Conservation (phyloP, 2,797 vertebrate species). For the Threskiornis aethiopicus region DNA sequence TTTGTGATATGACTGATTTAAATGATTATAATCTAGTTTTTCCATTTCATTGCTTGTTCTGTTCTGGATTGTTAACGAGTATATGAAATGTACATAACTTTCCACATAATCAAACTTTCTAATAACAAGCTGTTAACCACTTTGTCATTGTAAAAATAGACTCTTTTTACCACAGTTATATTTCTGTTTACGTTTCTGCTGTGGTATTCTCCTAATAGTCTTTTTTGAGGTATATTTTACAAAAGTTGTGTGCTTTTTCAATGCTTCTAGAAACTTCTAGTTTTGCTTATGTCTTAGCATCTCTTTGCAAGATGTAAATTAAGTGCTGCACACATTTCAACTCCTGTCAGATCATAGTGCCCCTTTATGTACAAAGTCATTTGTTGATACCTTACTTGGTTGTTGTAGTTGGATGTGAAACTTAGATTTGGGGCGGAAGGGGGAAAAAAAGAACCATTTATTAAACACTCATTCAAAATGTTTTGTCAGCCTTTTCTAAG, state of each 20-base stretch:
- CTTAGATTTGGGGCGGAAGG: neutral
- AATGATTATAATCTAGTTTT: neutral
- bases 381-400: neutral
- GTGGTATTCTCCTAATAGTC: neutral
- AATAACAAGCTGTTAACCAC: neutral
- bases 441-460: neutral
- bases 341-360: neutral
- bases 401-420: neutral
- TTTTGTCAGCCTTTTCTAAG: neutral
- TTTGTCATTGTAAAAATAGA: neutral
- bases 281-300: neutral
- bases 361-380: neutral
- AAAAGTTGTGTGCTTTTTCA: neutral
- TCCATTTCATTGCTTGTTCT: neutral
- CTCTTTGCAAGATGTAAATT: neutral
- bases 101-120: neutral
- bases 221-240: neutral
- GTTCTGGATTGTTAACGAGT: neutral
- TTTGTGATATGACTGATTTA: neutral
- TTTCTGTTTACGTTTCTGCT: neutral
- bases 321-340: neutral
- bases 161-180: neutral
- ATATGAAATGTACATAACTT: neutral
- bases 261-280: neutral
- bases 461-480: neutral